These are phyloP conservation scores for Tortricodes alternella DNA, from an alignment of 2,888 invertebrate species.

Conservation along the genomic window DNA sequence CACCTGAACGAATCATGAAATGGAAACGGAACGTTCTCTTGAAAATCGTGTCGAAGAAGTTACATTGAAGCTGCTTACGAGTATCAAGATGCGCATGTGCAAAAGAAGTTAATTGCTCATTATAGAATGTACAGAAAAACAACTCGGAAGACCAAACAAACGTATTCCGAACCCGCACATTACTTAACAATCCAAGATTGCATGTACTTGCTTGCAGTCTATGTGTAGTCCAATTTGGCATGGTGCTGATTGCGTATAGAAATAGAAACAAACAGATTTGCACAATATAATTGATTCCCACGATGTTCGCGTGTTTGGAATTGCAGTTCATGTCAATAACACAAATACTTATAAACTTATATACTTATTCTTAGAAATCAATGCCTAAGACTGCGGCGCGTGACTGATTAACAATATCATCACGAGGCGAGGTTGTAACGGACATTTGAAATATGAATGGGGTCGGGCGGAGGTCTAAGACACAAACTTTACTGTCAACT, in stretches of 20 bases:
- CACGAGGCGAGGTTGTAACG: constrained; percentile 23
- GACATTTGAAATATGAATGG: constrained; percentile 13
- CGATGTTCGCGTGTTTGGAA: constrained; percentile 23
- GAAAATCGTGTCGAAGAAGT: too few species aligned
- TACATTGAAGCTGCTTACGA: too few species aligned
- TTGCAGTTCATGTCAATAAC: constrained; percentile 16
- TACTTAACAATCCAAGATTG: constrained; percentile 8
- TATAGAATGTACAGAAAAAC: background rate
- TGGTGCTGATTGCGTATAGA: constrained; percentile 23
- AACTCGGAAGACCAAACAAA: background rate
- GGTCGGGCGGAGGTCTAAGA: background rate
- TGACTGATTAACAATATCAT: constrained; percentile 27
- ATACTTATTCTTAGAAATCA: constrained; percentile 5
- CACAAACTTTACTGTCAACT: background rate
- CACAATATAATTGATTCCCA: constrained; percentile 25
- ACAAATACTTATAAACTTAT: constrained; percentile 17
- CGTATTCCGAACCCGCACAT: constrained; percentile 11
- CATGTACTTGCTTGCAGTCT: too few species aligned
- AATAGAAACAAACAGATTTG: constrained; percentile 27
- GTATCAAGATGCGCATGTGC: too few species aligned
- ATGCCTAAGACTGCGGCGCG: constrained; percentile 12
- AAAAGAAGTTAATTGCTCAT: background rate
- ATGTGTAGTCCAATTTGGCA: constrained; percentile 24
- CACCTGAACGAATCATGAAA: too few species aligned
- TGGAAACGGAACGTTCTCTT: too few species aligned